Evolutionary conservation across 2,113 vertebrate species (phyloP).

Genomic region (Opisthocomus hoazin): DNA sequence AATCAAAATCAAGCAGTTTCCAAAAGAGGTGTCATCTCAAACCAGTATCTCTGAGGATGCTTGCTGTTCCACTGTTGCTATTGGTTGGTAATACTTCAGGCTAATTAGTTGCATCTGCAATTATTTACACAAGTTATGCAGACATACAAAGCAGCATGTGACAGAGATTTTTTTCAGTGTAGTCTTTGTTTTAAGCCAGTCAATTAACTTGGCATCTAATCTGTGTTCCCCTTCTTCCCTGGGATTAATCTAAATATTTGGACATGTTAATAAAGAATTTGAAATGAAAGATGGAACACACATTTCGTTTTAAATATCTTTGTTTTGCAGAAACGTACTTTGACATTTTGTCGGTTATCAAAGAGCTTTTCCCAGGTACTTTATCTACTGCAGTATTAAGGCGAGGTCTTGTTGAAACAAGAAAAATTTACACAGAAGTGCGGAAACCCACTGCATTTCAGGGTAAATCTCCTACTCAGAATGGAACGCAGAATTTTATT

Average conservation of each 20-base stretch:
- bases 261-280: constrained; percentile 41
- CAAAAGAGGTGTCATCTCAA: constrained; percentile 15
- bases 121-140: constrained; percentile 39
- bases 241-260: constrained; percentile 54
- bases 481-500: not conserved
- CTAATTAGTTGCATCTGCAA: not conserved
- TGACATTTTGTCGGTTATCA: constrained; percentile 28
- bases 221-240: constrained; percentile 5
- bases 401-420: not conserved
- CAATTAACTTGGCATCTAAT: constrained; percentile 42
- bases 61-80: not conserved
- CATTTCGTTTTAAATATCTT: not conserved
- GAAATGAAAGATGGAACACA: constrained; percentile 9
- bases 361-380: constrained; percentile 9
- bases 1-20: not conserved
- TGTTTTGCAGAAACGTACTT: not conserved
- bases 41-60: not conserved
- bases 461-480: not conserved
- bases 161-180: not conserved
- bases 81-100: not conserved
- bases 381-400: not conserved
- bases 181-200: constrained; percentile 31
- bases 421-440: not conserved
- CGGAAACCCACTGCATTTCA: not conserved
- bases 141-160: not conserved